phyloP scores from a whole-genome alignment of 1,140 invertebrate species.

The Heterodera carotae region DNA sequence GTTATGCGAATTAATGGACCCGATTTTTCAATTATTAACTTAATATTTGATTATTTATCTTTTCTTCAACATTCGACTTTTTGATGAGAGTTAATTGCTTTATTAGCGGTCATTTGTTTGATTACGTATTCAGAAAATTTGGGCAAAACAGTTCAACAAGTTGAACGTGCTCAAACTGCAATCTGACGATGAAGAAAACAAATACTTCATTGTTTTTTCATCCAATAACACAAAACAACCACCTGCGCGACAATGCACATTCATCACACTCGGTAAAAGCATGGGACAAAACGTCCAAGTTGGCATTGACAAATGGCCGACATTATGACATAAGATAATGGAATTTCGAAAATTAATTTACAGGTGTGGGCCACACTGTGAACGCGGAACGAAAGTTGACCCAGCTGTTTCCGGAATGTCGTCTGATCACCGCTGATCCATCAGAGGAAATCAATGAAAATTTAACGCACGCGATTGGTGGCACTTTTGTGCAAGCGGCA shows the following conservation, averaged over 20 bases:
- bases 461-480: constrained; percentile 8
- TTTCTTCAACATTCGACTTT: no score
- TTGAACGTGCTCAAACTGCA: constrained; percentile 16
- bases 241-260: constrained; percentile 6
- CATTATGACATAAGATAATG: not conserved
- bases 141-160: constrained; percentile 11
- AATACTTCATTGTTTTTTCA: constrained; percentile 27
- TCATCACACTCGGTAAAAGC: constrained; percentile 15
- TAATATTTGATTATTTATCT: not conserved
- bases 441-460: constrained; percentile 12
- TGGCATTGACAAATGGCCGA: not conserved
- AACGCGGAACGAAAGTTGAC: constrained; percentile 23
- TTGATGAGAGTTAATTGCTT: no score
- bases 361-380: constrained; percentile 21
- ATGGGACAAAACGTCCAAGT: not conserved
- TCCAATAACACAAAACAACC: not conserved
- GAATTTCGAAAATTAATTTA: not conserved
- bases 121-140: constrained; percentile 11
- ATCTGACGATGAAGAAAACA: constrained; percentile 25
- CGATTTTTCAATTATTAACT: not conserved
- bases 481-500: constrained; percentile 28
- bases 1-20: no score
- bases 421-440: constrained; percentile 11
- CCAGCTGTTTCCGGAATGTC: constrained; percentile 22
- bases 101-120: not conserved